Base-by-base conservation (phyloP, 2,113 vertebrate species). In the Dryoscopus gambensis region DNA sequence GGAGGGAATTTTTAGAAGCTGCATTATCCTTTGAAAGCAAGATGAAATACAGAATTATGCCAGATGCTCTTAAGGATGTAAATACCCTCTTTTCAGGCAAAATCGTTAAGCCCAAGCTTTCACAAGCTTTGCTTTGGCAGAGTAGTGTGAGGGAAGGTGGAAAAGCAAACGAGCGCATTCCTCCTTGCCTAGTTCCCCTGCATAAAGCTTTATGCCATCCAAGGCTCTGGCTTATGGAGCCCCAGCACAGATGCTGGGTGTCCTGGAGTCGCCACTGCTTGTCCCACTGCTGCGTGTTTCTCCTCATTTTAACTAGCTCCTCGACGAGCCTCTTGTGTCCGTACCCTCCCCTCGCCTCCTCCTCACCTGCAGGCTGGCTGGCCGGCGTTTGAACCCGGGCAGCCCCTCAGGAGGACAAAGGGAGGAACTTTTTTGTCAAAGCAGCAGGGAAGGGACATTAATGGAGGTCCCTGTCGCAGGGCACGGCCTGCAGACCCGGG, bases 1-100 rank as follows among this genome's bases (percentile, higher is more conserved):
- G 59, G 33, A 86, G 56, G 64, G 69, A 77, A 80, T 93, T 90
- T 93, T 85, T 96, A 88, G 90, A 92, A 95, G 59, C 79, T 55
- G 22, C 13, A 7, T 74, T 94, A 68, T 77, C 56, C 79, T 84
- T 84, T 86, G 71, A 77, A 88, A 90, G 64, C 68, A 88, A 92
- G 60, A 90, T 80, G 53, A 86, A 88, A 63, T 85, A 59, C 68
- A 80, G 35, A 86, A 70, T 52, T 49, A 55, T 31, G 67, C 47
- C 60, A 76, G 79, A 75, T 75, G 56, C 68, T 84, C 52, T 81
- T 71, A 87, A 65, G 57, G 30, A 52, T 84, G 56, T 78, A 86
- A 93, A 84, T 88, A 63, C 14, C 3, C 49, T 77, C n/a, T 88
- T 86, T 93, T 74, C 24, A 67, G 52, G 15, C 30, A 59, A 56